Percentiles rank a stretch among this genome's conserved stretches.
phyloP scores from a whole-genome alignment of 1,140 invertebrate species.

The Cydia strobilella region DNA sequence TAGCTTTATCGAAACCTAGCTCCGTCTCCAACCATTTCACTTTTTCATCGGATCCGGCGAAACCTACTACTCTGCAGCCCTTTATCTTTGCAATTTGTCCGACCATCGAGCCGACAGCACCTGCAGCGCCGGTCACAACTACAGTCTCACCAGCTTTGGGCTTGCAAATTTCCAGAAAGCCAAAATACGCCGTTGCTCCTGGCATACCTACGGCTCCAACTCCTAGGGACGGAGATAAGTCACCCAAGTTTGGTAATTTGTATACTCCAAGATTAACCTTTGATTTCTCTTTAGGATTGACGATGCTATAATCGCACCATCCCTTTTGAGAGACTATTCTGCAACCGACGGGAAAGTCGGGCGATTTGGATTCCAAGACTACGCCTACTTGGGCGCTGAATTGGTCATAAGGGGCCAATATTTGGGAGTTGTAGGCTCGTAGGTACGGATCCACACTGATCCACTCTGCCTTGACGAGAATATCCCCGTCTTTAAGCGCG shows the following conservation, averaged over 20 bases:
- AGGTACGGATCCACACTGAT: slow-evolving; percentile 76
- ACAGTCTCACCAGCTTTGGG: slow-evolving; percentile 84
- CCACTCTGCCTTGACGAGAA: slow-evolving; percentile 65
- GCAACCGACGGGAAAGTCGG: slow-evolving; percentile 78
- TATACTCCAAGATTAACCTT: slow-evolving; percentile 37
- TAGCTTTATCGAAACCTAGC: slow-evolving; percentile 83
- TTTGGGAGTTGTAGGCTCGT: slow-evolving; percentile 43
- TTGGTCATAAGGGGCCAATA: slow-evolving; percentile 46
- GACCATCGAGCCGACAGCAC: slow-evolving; percentile 84
- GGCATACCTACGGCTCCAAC: slow-evolving; percentile 47
- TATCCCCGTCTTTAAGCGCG: slow-evolving; percentile 50
- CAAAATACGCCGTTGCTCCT: slow-evolving; percentile 85
- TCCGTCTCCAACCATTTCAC: slow-evolving; percentile 83
- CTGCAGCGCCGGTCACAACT: slow-evolving; percentile 82
- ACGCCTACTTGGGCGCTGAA: slow-evolving; percentile 55
- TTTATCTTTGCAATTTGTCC: slow-evolving; percentile 87
- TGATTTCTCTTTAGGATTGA: slow-evolving; percentile 32
- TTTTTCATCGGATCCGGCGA: slow-evolving; percentile 85
- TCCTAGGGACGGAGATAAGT: slow-evolving; percentile 34
- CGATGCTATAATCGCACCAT: slow-evolving; percentile 78
- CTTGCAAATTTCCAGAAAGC: slow-evolving; percentile 83
- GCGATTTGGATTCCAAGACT: slow-evolving; percentile 42
- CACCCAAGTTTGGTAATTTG: slow-evolving; percentile 40
- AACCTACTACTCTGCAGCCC: slow-evolving; percentile 84
- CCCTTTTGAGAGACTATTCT: slow-evolving; percentile 78